Evolutionary conservation across 2,888 invertebrate genomes (phyloP).

Genomic region (Brachypalpus laphriformis): DNA sequence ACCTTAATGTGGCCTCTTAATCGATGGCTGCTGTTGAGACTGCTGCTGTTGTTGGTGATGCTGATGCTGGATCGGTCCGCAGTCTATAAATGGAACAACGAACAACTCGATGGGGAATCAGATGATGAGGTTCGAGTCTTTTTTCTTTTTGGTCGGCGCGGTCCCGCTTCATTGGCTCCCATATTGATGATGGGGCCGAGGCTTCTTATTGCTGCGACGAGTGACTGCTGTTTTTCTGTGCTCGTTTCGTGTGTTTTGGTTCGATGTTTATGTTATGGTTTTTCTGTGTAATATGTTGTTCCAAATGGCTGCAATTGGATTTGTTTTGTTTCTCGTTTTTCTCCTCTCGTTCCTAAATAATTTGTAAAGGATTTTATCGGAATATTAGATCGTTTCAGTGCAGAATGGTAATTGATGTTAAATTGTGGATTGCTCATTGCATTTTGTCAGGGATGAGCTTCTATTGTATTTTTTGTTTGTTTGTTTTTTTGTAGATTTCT

Average conservation of each 20-base stretch:
- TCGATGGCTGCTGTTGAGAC: conserved; percentile 73
- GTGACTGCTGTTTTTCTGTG: conserved; percentile 52
- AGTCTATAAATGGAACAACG: conserved; percentile 73
- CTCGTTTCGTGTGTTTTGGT: conserved; percentile 45
- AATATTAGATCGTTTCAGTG: conserved; percentile 36
- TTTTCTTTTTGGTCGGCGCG: conserved; percentile 5
- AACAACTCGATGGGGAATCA: conserved; percentile 71
- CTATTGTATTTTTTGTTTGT: no score
- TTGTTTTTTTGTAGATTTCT: no score
- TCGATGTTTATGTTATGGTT: conserved; percentile 69
- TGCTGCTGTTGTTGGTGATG: conserved; percentile 46
- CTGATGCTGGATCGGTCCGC: conserved; percentile 22
- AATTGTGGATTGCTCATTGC: conserved; percentile 4
- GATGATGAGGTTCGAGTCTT: conserved; percentile 59
- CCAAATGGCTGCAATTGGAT: conserved; percentile 54
- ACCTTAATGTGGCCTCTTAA: conserved; percentile 74
- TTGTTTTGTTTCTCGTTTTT: conserved; percentile 24
- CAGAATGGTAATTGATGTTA: conserved; percentile 40
- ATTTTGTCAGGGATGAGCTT: no score
- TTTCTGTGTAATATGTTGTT: conserved; percentile 68
- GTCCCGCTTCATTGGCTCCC: conserved; percentile 68
- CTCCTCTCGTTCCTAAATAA: conserved; percentile 59
- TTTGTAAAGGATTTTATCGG: conserved; percentile 70
- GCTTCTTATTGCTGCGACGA: conserved; percentile 63
- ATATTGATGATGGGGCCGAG: conserved; percentile 63